phyloP scores from a whole-genome alignment of 2,113 vertebrate species.

The Lamprotornis superbus region DNA sequence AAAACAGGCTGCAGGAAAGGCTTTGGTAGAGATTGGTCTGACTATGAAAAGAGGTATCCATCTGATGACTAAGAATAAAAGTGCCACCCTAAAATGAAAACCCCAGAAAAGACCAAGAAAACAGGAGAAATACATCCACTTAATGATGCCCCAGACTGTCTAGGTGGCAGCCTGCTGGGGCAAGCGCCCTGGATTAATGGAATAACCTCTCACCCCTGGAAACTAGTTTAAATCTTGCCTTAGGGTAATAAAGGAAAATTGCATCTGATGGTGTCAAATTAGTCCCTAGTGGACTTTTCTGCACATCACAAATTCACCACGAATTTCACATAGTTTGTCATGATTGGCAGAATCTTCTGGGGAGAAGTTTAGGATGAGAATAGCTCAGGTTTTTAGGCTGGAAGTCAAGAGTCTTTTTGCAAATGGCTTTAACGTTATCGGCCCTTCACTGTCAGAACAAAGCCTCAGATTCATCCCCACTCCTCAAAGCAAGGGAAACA shows the following conservation, averaged over 20 bases:
- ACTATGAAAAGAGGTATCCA: neutral
- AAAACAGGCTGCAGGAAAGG: neutral
- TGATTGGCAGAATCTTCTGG: conserved; percentile 25
- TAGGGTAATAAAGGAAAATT: conserved; percentile 62
- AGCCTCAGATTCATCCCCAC: neutral
- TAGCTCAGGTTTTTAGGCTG: neutral
- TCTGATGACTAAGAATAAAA: neutral
- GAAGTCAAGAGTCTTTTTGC: neutral
- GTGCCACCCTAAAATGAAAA: neutral
- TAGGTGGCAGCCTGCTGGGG: conserved; percentile 27
- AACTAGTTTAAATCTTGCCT: conserved; percentile 68
- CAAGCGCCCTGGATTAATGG: neutral
- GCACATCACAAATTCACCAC: conserved; percentile 41
- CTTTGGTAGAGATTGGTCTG: neutral
- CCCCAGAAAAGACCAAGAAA: neutral
- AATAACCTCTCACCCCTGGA: conserved; percentile 63
- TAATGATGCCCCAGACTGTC: neutral
- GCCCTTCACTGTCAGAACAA: neutral
- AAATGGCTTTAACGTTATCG: neutral
- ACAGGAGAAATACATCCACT: neutral
- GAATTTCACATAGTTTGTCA: conserved; percentile 17
- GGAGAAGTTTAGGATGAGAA: neutral
- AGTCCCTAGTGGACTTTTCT: conserved; percentile 51
- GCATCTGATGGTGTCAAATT: conserved; percentile 64
- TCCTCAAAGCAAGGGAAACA: neutral